These are phyloP conservation scores for Phrynocephalus vlangalii DNA, from an alignment of 2,797 vertebrate species.

Conservation along the genomic window DNA sequence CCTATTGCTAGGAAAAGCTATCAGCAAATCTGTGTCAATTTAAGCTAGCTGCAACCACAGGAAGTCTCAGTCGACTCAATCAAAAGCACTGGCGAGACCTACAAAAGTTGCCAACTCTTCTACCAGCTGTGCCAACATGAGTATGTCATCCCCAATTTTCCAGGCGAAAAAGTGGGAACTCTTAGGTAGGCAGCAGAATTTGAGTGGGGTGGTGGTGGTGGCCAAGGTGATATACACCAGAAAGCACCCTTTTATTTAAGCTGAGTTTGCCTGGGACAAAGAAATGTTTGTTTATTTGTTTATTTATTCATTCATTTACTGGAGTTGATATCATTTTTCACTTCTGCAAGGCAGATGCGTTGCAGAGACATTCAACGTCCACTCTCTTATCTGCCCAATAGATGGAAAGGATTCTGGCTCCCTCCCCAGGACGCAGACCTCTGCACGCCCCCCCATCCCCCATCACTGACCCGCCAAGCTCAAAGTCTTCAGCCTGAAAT, in stretches of 20 bases:
- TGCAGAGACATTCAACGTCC: not conserved
- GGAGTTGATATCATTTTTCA: not conserved
- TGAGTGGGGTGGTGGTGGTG: too few relatives aligned
- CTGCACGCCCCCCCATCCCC: not conserved
- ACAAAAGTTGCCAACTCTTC: too few relatives aligned
- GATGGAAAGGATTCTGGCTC: too few relatives aligned
- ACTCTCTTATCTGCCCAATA: not conserved
- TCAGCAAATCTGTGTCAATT: not conserved
- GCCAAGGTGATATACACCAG: not conserved
- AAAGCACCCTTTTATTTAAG: not conserved
- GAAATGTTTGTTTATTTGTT: not conserved
- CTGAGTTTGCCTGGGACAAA: not conserved
- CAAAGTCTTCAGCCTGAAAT: slow-evolving; percentile 87
- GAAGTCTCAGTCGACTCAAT: not conserved
- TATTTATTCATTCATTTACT: not conserved
- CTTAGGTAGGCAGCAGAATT: not conserved
- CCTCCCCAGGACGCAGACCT: too few relatives aligned
- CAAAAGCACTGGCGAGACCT: not conserved
- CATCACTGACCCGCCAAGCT: slow-evolving; percentile 82
- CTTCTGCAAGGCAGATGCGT: not conserved
- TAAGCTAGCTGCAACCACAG: not conserved
- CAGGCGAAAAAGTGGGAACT: not conserved
- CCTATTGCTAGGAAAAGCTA: not conserved
- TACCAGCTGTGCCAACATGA: not conserved
- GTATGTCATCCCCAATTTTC: not conserved